phyloP scores from a whole-genome alignment of 2,888 invertebrate species.

The Metallyticus violacea region DNA sequence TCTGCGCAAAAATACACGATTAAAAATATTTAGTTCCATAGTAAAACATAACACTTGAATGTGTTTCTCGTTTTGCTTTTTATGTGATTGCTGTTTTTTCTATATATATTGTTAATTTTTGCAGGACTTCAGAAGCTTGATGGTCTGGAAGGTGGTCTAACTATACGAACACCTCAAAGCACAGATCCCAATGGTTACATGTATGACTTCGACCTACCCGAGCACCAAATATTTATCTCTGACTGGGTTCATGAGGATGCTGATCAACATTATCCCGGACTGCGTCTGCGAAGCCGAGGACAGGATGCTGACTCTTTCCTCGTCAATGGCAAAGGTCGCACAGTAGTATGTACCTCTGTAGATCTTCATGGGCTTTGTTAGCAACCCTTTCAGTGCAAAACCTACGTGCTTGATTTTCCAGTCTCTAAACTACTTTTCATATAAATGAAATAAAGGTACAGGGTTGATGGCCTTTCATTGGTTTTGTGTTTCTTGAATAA shows the following conservation, averaged over 20 bases:
- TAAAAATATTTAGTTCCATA: too few species aligned
- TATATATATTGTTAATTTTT: not conserved
- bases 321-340: slow-evolving; percentile 35
- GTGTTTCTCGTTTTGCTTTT: too few species aligned
- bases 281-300: slow-evolving; percentile 31
- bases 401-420: not conserved
- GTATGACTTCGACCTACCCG: slow-evolving; percentile 47
- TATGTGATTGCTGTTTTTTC: too few species aligned
- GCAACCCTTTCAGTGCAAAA: not conserved
- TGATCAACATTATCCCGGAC: slow-evolving; percentile 41
- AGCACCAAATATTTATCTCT: slow-evolving; percentile 46
- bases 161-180: slow-evolving; percentile 40
- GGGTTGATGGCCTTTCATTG: too few species aligned
- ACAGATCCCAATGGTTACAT: slow-evolving; percentile 36
- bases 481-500: too few species aligned
- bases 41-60: too few species aligned
- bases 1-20: too few species aligned
- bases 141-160: slow-evolving; percentile 44
- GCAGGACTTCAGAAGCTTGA: slow-evolving; percentile 44
- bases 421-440: not conserved
- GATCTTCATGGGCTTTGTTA: too few species aligned
- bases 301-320: slow-evolving; percentile 39
- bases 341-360: slow-evolving; percentile 18
- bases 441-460: too few species aligned
- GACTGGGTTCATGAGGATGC: slow-evolving; percentile 45